Evolutionary conservation across 2,888 invertebrate species (phyloP).

Genomic region (Rutpela maculata): DNA sequence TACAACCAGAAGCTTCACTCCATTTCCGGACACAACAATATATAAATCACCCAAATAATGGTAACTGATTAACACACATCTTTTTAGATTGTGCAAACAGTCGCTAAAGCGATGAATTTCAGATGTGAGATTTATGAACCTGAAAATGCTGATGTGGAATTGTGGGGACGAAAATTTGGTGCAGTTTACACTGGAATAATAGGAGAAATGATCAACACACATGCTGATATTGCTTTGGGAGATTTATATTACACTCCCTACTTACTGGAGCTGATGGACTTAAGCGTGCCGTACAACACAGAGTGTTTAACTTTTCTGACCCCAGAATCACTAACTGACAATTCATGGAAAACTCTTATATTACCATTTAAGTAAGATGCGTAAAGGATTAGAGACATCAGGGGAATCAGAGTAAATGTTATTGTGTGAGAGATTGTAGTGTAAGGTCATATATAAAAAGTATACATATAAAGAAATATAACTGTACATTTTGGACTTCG

Average conservation of each 20-base stretch:
- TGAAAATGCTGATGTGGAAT: constrained; percentile 77
- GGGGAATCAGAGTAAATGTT: too few species aligned
- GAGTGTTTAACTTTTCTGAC: constrained; percentile 91
- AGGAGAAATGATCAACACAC: constrained; percentile 82
- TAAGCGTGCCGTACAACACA: constrained; percentile 86
- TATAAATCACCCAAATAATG: too few species aligned
- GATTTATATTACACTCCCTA: constrained; percentile 86
- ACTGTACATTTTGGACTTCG: too few species aligned
- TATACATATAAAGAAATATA: too few species aligned
- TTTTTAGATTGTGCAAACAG: constrained; percentile 80
- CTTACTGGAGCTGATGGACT: constrained; percentile 82
- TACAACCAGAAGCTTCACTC: constrained; percentile 1
- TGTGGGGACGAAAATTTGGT: constrained; percentile 81
- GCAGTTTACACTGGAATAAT: constrained; percentile 83
- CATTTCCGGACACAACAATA: not conserved
- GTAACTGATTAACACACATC: not conserved
- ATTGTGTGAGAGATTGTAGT: too few species aligned
- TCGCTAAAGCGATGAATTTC: constrained; percentile 85
- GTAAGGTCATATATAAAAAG: too few species aligned
- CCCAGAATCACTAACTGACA: constrained; percentile 86
- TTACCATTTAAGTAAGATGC: constrained; percentile 83
- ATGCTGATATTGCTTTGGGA: constrained; percentile 85
- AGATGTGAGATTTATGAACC: constrained; percentile 81
- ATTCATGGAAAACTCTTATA: constrained; percentile 89
- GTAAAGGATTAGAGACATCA: not conserved